Percentiles rank a stretch among this genome's conserved stretches.
These are phyloP conservation scores for Zaprionus obscuricornis DNA, from an alignment of 2,888 invertebrate species.

Conservation along the genomic window DNA sequence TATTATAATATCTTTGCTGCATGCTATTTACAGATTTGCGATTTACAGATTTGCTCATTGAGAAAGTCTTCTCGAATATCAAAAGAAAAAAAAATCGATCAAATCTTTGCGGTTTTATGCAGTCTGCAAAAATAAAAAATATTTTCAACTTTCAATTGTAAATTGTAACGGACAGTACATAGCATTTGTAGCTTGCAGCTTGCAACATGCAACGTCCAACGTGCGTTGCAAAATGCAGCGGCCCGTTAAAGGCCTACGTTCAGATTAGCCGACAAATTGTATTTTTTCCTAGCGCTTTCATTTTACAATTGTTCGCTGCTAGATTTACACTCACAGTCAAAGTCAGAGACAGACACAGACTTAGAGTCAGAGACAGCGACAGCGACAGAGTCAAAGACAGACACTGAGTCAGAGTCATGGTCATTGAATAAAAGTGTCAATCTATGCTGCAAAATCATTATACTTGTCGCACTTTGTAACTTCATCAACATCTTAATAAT, in stretches of 20 bases:
- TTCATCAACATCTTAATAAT: constrained; percentile 34
- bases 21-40: constrained; percentile 10
- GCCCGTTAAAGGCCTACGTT: constrained; percentile 29
- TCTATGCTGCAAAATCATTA: constrained; percentile 55
- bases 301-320: constrained; percentile 25
- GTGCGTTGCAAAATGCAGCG: constrained; percentile 42
- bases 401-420: constrained; percentile 77
- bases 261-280: constrained; percentile 65
- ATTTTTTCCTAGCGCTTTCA: constrained; percentile 43
- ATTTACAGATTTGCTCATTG: constrained; percentile 25
- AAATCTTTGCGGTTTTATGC: constrained; percentile 38
- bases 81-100: constrained; percentile 61
- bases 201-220: constrained; percentile 25
- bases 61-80: constrained; percentile 63
- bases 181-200: constrained; percentile 29
- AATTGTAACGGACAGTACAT: constrained; percentile 44
- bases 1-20: constrained; percentile 20
- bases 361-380: constrained; percentile 45
- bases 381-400: constrained; percentile 77
- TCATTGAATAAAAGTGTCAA: constrained; percentile 80
- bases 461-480: constrained; percentile 22
- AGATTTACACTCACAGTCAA: constrained; percentile 13
- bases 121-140: constrained; percentile 12
- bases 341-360: neutral
- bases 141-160: constrained; percentile 72